Conservation (phyloP, 1,140 invertebrate genomes). For the Euglossa dilemma region DNA sequence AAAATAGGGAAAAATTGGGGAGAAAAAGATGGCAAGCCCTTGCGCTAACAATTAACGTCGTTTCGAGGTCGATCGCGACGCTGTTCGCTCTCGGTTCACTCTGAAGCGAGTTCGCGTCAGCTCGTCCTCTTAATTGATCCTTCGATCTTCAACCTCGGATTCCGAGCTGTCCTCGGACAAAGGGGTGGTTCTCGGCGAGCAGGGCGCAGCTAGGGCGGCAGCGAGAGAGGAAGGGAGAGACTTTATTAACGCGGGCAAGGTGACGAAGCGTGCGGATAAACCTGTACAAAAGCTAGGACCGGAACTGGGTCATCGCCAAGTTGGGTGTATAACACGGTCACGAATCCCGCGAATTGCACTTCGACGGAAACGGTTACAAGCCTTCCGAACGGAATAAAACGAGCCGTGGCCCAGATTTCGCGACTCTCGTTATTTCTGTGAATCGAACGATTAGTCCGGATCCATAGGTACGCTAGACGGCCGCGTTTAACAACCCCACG, state of each 20-base stretch:
- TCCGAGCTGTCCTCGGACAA: conserved; percentile 24
- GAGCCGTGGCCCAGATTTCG: not conserved
- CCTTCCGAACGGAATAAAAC: not conserved
- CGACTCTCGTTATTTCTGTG: not conserved
- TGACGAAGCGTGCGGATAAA: conserved; percentile 7
- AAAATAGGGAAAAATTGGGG: no score
- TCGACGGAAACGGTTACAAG: not conserved
- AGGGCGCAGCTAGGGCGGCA: not conserved
- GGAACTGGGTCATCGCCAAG: conserved; percentile 15
- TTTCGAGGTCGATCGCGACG: not conserved
- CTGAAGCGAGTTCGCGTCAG: not conserved
- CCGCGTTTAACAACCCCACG: not conserved
- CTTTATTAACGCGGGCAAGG: conserved; percentile 34
- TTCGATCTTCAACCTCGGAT: conserved; percentile 35
- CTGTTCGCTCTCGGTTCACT: not conserved
- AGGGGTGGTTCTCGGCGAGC: not conserved
- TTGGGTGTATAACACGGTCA: not conserved
- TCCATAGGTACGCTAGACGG: not conserved
- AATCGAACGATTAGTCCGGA: not conserved
- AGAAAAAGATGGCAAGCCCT: no score
- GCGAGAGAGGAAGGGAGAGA: not conserved
- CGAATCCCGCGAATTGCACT: not conserved
- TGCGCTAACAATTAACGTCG: not conserved
- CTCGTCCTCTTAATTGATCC: conserved; percentile 37
- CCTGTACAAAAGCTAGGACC: not conserved